Evolutionary conservation across 2,113 vertebrate genomes (phyloP), one percentile per base, ranked within the genome.

Genomic region (Pangasianodon hypophthalmus): DNA sequence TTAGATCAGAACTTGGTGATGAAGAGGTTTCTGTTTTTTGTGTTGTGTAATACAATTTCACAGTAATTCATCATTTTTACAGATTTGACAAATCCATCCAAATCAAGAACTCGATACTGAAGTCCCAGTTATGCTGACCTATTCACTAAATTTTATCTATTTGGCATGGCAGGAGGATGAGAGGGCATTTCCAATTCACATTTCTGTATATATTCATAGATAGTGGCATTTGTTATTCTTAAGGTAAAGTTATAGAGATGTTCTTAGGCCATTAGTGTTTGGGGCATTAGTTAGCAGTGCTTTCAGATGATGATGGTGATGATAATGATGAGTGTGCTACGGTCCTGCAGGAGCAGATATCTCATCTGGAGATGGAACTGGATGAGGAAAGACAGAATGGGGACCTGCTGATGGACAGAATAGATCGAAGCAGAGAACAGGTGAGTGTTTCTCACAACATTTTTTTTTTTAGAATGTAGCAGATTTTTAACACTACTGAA

Each of bases 311-410:
- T 87, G 4, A 13, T 80, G 87, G 50, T 29, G 54, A 62, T 87
- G 81, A 86, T 58, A 9, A 52, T 83, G n/a, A 41, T 89, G 44
- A 75, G 37, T 89, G 56, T 89, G 80, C 87, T 24, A 1, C 46
- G 85, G 86, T 91, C 37, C 48, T 58, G 41, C 52, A 99, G 98
- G 98, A 98, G 90, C 97, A 97, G 92, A 80, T 99, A 58, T 93
- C 94, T 91, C 97, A 98, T 88, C 92, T 99, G 93, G 97, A 98
- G 95, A 54, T 97, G 89, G 97, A 99, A 91, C 95, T 99, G 82
- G 97, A 98, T 26, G 98, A 99, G 94, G 98, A 99, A 93, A 97
- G 96, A 93, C 97, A 95, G 83, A 98, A 96, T 85, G 97, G 97
- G 0, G 98, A 99, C 91, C 94, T 97, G 93, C 94, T 99, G 92